Evolutionary conservation across 2,888 invertebrate species (phyloP).

Genomic region (Stenotaenia linearis): DNA sequence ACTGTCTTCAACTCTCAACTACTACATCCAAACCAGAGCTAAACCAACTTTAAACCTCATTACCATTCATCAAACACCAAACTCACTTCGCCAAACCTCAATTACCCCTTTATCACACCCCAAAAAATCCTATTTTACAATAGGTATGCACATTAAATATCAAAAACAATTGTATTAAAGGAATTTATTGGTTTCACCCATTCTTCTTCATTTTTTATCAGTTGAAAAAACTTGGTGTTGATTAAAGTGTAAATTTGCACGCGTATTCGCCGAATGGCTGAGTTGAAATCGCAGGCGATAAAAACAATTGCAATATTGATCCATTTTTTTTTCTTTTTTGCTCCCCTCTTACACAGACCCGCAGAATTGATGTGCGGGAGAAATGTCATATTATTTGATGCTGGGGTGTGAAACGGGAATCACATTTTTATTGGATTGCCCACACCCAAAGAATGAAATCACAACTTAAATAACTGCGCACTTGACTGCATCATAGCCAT

Average conservation of each 20-base stretch:
- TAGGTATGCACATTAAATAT: too few species aligned
- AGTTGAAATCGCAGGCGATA: not conserved
- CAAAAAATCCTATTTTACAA: too few species aligned
- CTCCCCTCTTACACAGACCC: not conserved
- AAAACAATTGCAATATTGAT: not conserved
- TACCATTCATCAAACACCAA: too few species aligned
- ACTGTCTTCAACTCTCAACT: too few species aligned
- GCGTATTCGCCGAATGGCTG: not conserved
- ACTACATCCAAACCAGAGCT: too few species aligned
- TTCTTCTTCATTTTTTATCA: not conserved
- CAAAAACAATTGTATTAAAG: too few species aligned
- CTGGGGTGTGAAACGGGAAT: not conserved
- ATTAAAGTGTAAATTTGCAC: not conserved
- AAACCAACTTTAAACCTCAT: too few species aligned
- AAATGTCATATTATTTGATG: not conserved
- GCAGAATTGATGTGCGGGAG: not conserved
- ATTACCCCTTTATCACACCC: too few species aligned
- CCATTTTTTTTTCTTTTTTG: not conserved
- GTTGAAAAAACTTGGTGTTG: not conserved
- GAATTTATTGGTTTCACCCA: not conserved
- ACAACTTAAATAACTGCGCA: not conserved
- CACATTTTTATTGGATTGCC: not conserved
- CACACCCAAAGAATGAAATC: not conserved
- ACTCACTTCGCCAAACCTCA: too few species aligned
- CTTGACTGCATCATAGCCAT: not conserved